Evolutionary conservation across 2,888 invertebrate species (phyloP).

Genomic region (Drosophila subquinaria): DNA sequence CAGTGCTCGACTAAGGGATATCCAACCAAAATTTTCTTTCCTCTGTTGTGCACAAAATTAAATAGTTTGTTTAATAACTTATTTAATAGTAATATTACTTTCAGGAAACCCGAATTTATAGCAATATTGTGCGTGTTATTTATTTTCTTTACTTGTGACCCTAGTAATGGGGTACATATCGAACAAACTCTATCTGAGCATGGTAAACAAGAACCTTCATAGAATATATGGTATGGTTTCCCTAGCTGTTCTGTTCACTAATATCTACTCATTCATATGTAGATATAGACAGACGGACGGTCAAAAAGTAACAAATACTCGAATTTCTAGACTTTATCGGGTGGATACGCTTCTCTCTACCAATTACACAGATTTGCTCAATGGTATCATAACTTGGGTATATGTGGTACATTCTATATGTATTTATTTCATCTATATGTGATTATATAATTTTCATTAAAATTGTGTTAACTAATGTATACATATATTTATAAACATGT

Average conservation of each 20-base stretch:
- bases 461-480: conserved; percentile 4
- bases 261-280: background rate
- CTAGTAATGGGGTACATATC: background rate
- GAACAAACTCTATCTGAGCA: conserved; percentile 1
- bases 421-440: background rate
- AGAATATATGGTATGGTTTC: background rate
- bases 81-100: conserved; percentile 2
- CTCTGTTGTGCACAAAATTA: background rate
- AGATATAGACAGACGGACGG: background rate
- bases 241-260: background rate
- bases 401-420: conserved; percentile 1
- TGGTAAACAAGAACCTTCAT: conserved; percentile 4
- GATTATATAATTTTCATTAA: conserved; percentile 6
- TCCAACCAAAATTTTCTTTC: background rate
- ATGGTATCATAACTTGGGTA: background rate
- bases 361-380: background rate
- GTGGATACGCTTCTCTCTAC: background rate
- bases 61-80: background rate
- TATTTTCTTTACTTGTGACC: background rate
- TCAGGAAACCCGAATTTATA: background rate
- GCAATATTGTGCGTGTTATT: background rate
- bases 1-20: conserved; percentile 9
- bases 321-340: background rate
- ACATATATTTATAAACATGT: background rate
- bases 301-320: background rate